Evolutionary conservation across 2,113 vertebrate species (phyloP).

Genomic region (Mus pahari): DNA sequence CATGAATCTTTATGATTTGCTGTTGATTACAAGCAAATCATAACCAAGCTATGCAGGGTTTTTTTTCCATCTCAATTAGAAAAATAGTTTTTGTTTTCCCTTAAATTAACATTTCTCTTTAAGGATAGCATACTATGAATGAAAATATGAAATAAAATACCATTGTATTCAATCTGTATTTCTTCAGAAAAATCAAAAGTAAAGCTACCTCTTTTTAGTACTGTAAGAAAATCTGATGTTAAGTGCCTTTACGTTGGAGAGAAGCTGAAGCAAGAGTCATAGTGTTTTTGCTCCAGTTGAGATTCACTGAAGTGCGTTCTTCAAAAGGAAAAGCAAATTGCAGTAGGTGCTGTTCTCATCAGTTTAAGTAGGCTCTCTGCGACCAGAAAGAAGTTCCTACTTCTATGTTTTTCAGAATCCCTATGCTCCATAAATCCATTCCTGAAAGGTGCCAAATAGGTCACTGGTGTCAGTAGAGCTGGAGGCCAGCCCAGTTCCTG

Average conservation of each 20-base stretch:
- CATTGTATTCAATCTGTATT: constrained; percentile 80
- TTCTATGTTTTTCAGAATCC: constrained; percentile 18
- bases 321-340: neutral
- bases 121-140: constrained; percentile 80
- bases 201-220: constrained; percentile 81
- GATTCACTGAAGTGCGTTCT: neutral
- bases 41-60: constrained; percentile 70
- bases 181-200: constrained; percentile 82
- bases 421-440: neutral
- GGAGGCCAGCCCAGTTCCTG: neutral
- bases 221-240: constrained; percentile 72
- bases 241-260: constrained; percentile 54
- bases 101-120: constrained; percentile 82
- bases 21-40: constrained; percentile 81
- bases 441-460: neutral
- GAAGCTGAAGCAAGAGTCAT: neutral
- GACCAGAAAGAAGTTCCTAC: neutral
- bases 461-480: neutral
- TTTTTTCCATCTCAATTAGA: constrained; percentile 74
- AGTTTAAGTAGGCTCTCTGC: constrained; percentile 31
- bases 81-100: constrained; percentile 81
- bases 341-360: neutral
- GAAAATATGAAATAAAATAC: constrained; percentile 86
- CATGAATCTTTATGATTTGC: constrained; percentile 73
- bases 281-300: constrained; percentile 46